Evolutionary conservation across 1,140 invertebrate species (phyloP), one percentile per base, ranked within the genome.

Genomic region (Drosophila navojoa): DNA sequence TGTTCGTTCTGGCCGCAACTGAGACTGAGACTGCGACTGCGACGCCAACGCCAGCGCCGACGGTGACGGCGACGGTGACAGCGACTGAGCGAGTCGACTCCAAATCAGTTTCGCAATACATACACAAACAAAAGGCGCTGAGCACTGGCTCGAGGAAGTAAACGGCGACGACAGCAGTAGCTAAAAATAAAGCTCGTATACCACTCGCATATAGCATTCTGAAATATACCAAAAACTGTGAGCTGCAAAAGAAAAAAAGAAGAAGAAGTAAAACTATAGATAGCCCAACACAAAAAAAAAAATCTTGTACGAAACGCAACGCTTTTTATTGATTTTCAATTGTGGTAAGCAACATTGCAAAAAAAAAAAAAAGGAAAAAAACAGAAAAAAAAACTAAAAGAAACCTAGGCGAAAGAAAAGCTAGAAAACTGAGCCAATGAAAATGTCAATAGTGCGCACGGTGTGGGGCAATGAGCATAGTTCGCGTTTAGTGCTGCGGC

Each of bases 91-190:
- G 76, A 66, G 57, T 69, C 60, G 67, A 79, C 63, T 70, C 72
- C 38, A 71, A 89, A 90, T 90, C 90, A 87, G 90, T 91, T 91
- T 91, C 90, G 90, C 90, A 91, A 91, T 91, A 91, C 90, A 91
- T 91, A 91, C 90, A 91, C 90, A 91, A 91, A 91, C 90, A 91
- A 91, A 90, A 91, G 90, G 90, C 85, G 73, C 82, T 89, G 79
- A 76, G 71, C 77, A 57, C 42, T 77, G 77, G 75, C 77, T 79
- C 74, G 71, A 77, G 77, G 84, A 87, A 87, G 82, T 89, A 81
- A 79, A 81, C 81, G 81, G 68, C 67, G 62, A 57, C 60, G 61
- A 16, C 57, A 52, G 76, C 76, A 77, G 68, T 54, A 63, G 55
- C 64, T 54, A 71, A 79, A 76, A 61, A 42, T 52, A 52, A 22